Conservation (phyloP, 2,888 invertebrate genomes). For the Digitonthophagus gazella region DNA sequence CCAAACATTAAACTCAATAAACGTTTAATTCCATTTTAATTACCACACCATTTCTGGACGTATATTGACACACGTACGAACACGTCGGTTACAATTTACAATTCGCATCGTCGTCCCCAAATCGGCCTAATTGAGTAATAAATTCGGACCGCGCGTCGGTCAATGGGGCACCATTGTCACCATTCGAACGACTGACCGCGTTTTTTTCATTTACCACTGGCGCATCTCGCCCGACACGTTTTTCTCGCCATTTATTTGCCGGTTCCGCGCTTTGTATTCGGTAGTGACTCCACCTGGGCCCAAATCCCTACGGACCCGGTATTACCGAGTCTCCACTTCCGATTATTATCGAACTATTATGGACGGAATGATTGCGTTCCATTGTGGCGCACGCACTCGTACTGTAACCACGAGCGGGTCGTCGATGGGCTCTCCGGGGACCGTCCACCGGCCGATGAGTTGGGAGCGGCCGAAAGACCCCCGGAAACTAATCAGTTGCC, state of each 20-base stretch:
- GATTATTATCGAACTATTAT: conserved; percentile 41
- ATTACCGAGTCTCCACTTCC: conserved; percentile 36
- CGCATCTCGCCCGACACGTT: neutral
- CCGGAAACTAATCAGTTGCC: conserved; percentile 46
- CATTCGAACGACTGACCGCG: neutral
- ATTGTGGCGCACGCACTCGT: conserved; percentile 35
- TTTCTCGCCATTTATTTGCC: neutral
- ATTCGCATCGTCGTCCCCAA: neutral
- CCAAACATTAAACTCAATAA: too few relatives aligned
- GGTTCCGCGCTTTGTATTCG: neutral
- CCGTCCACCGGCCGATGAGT: neutral
- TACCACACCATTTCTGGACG: too few relatives aligned
- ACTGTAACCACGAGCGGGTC: conserved; percentile 4
- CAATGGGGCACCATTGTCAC: conserved; percentile 3
- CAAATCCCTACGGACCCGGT: conserved; percentile 1
- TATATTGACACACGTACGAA: too few relatives aligned
- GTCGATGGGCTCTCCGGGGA: neutral
- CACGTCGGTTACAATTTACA: neutral
- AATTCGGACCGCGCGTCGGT: neutral
- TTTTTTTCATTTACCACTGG: conserved; percentile 8
- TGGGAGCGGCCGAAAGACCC: conserved; percentile 31
- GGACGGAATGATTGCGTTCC: conserved; percentile 30
- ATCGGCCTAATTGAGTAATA: neutral
- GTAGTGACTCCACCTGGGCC: neutral
- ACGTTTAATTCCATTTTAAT: too few relatives aligned